phyloP scores from a whole-genome alignment of 2,888 invertebrate species.

The Allygus modestus region DNA sequence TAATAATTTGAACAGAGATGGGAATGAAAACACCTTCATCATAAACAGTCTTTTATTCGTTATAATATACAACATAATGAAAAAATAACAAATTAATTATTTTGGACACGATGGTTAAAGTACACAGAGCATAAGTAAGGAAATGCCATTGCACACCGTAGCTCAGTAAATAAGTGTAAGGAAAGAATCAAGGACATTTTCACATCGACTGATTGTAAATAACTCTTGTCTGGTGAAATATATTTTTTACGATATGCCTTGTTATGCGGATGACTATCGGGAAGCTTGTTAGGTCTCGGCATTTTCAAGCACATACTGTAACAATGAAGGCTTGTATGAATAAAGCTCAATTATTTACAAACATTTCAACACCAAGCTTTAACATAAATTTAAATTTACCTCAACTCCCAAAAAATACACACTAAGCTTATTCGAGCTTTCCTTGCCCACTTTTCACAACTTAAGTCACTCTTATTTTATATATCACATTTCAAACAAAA shows the following conservation, averaged over 20 bases:
- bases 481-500: no score
- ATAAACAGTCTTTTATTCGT: constrained; percentile 49
- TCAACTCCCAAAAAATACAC: no score
- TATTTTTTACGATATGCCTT: background rate
- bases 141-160: constrained; percentile 35
- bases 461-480: no score
- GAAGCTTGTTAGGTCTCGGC: background rate
- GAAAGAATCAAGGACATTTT: background rate
- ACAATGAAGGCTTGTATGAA: background rate
- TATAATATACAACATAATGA: constrained; percentile 48
- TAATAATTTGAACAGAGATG: background rate
- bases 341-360: background rate
- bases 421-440: no score
- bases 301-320: background rate
- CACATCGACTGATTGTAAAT: no score
- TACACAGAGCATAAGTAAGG: constrained; percentile 44
- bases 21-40: background rate
- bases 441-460: no score
- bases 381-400: background rate
- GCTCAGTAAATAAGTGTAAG: constrained; percentile 16
- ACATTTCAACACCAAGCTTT: background rate
- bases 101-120: constrained; percentile 39
- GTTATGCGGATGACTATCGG: background rate
- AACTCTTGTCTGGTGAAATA: background rate
- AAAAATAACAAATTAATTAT: constrained; percentile 50